Base-by-base conservation (phyloP, 2,113 vertebrate species). In the Myotis lucifugus region DNA sequence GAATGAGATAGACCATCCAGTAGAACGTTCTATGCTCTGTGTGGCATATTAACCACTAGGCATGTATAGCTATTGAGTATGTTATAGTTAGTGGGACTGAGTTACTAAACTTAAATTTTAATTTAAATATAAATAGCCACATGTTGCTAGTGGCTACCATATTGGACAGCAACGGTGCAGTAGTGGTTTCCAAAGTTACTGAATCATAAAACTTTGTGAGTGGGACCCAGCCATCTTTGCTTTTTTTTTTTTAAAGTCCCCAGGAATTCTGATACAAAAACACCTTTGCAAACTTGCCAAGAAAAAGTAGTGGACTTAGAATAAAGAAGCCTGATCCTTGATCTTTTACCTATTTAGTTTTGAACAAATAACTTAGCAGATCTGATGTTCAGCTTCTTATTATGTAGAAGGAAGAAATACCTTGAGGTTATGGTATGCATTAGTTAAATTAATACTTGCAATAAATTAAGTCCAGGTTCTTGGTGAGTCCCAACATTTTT, bases 311-410 rank as follows among this genome's bases (percentile, higher is more conserved):
- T 76, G 18, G 19, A 76, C 19, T 76, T 76, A 42, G 34, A 85
- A 23, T 3, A 59, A 5, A 52, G 19, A 93, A 73, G 19, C 19
- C 19, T 66, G 81, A 50, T 46, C 42, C 42, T 52, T 48, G 40
- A 50, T 91, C 54, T 91, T 83, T 83, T 70, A 42, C 64, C n/a
- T 59, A 27, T n/a, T 88, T 40, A 50, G n/a, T 50, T 91, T 74
- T 37, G 17, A 40, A 48, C 52, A 50, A 83, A 73, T 37, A 73
- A 73, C 12, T 67, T 54, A 52, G 8, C 2, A n/a, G 25, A 50
- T 91, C 25, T 74, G 18, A 76, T 85, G 50, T 76, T 66, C 46
- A 66, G 42, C 56, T 92, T 37, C 69, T 64, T 76, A 74, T 67
- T 76, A 19, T 76, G 18, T 76, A 66, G 32, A 84, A 32, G 21